Evolutionary conservation across 2,797 vertebrate genomes (phyloP).

Genomic region (Anguilla marmorata): DNA sequence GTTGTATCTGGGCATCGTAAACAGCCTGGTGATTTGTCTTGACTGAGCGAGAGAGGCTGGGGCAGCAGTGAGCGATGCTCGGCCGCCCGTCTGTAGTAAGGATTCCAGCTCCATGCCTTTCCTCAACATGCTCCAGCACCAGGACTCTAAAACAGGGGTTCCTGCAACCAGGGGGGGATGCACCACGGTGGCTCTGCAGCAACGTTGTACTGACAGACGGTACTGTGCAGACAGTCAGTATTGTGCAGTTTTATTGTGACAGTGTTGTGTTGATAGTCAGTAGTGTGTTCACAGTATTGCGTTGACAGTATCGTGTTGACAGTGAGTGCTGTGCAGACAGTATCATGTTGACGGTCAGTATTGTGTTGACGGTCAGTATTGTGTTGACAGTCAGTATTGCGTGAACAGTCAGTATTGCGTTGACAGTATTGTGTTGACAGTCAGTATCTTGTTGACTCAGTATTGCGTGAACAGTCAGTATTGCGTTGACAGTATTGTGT

Average conservation of each 20-base stretch:
- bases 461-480: too few relatives aligned
- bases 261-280: too few relatives aligned
- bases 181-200: not conserved
- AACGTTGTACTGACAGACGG: not conserved
- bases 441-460: too few relatives aligned
- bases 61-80: conserved; percentile 30
- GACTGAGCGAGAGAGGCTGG: conserved; percentile 12
- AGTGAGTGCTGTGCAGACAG: not conserved
- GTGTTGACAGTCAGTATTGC: too few relatives aligned
- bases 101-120: conserved; percentile 32
- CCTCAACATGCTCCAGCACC: conserved; percentile 25
- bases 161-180: not conserved
- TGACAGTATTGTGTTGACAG: too few relatives aligned
- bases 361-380: not conserved
- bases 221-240: not conserved
- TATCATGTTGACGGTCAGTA: not conserved
- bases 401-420: not conserved
- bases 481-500: too few relatives aligned
- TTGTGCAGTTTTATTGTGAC: too few relatives aligned
- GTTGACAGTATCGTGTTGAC: too few relatives aligned
- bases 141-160: conserved; percentile 18
- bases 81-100: conserved; percentile 28
- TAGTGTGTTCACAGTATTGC: not conserved
- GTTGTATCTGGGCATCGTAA: conserved; percentile 19
- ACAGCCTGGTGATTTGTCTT: conserved; percentile 5